A percentile compares a stretch with the other conserved stretches of the same genome.
phyloP scores from a whole-genome alignment of 1,140 invertebrate genomes.

The Coelopa frigida region DNA sequence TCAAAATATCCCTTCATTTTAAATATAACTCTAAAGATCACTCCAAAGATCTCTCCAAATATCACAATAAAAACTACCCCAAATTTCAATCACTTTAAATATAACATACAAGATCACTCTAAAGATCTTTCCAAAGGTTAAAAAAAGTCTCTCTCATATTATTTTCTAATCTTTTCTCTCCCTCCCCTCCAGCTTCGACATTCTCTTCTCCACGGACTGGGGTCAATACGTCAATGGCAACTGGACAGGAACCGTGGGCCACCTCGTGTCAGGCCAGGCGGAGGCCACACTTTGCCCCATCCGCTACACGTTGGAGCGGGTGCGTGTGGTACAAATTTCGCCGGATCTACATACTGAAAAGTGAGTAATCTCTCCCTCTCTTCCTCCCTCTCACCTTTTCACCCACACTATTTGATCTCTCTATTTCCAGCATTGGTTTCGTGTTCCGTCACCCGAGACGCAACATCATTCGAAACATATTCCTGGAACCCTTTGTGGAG shows the following conservation, averaged over 20 bases:
- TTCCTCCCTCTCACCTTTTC: no score
- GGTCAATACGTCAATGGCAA: conserved; percentile 47
- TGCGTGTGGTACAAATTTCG: conserved; percentile 44
- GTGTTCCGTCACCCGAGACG: conserved; percentile 53
- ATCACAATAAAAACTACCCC: no score
- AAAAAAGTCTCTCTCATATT: no score
- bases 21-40: no score
- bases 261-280: conserved; percentile 41
- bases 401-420: neutral
- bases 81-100: no score
- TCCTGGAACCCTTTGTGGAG: conserved; percentile 44
- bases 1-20: no score
- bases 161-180: no score
- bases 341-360: conserved; percentile 42
- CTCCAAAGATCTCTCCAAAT: no score
- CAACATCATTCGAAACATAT: conserved; percentile 46
- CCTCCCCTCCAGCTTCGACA: conserved; percentile 44
- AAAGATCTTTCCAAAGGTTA: no score
- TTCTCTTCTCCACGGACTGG: conserved; percentile 44
- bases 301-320: conserved; percentile 44
- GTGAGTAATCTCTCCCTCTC: conserved; percentile 24
- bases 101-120: no score
- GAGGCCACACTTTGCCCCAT: conserved; percentile 48
- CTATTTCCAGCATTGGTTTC: conserved; percentile 37
- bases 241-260: conserved; percentile 49